Percentiles rank a stretch among this genome's conserved stretches.
These are phyloP conservation scores for Trichogramma evanescens DNA, from an alignment of 2,888 invertebrate genomes.

Conservation along the genomic window DNA sequence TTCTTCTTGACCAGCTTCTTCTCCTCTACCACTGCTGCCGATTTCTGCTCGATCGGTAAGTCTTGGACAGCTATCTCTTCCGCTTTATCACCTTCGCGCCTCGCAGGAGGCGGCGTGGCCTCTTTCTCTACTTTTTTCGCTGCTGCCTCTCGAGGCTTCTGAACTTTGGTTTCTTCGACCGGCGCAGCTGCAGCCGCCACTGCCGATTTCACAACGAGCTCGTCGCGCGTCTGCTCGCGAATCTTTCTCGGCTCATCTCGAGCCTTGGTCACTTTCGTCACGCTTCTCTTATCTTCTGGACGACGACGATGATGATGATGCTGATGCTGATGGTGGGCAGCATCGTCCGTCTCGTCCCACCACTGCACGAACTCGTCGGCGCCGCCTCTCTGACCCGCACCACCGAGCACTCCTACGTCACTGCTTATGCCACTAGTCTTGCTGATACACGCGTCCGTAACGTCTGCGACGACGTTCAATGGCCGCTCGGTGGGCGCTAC, in stretches of 20 bases:
- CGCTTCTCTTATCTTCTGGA: background rate
- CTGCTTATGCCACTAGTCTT: too few species aligned
- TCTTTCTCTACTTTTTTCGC: background rate
- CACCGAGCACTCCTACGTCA: too few species aligned
- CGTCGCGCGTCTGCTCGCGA: too few species aligned
- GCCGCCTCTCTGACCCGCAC: background rate
- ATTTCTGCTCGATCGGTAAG: background rate
- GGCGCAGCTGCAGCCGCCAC: too few species aligned
- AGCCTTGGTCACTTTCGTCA: background rate
- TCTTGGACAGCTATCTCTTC: background rate
- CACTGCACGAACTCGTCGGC: conserved; percentile 12
- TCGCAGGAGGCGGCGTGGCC: too few species aligned
- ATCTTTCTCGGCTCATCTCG: too few species aligned
- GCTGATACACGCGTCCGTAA: too few species aligned
- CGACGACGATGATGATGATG: background rate
- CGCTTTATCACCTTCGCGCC: background rate
- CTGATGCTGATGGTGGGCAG: background rate
- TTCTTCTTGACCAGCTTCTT: background rate
- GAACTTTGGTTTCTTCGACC: too few species aligned
- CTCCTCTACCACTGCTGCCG: too few species aligned
- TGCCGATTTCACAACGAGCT: too few species aligned
- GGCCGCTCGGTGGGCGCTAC: too few species aligned
- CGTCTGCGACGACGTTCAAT: too few species aligned
- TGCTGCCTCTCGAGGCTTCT: background rate
- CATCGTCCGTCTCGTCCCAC: conserved; percentile 12